Base-by-base conservation (phyloP, 2,888 invertebrate genomes). In the Bembecia ichneumoniformis region DNA sequence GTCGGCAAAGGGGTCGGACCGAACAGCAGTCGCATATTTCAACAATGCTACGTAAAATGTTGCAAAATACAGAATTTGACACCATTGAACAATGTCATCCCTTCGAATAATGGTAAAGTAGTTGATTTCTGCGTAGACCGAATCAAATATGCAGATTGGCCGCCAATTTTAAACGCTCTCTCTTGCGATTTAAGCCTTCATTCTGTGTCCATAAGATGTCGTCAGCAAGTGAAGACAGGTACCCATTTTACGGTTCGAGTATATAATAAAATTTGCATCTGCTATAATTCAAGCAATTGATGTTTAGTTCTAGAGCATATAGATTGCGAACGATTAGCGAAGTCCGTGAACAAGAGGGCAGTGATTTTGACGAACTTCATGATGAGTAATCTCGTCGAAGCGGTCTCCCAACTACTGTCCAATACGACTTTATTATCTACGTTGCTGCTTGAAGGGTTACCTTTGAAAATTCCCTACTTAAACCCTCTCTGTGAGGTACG, bases 51-150 rank as follows among this genome's bases (percentile, higher is more conserved):
- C 58, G 61, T 83, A 54, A 86, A 82, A 69, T 88, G 86, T 63
- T 88, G 87, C 68, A 87, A 86, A 67, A 62, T 86, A 51, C 86
- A 87, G 64, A 87, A 88, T 56, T 56, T 88, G 49, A 80, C 81
- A 34, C 83, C 87, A 2, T 52, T 87, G 40, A 78, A 65, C 52
- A 74, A 63, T 58, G 78, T 84, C n/a, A 59, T 82, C 35, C 81
- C 86, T 1, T 70, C 77, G n/a, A 75, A 77, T 44, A 84, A 84
- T 50, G 88, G 87, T 14, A 84, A 89, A 47, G 74, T 82, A 43
- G 62, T 93, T 53, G 94, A 94, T 58, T 92, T 95, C 61, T 90
- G 89, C 56, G 93, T 91, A 48, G 94, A 95, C 66, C 90, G 94
- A 56, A 88, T 95, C 47, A 92, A 91, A 63, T 90, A 92, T 54